Percentiles rank a stretch among this genome's conserved stretches.
Conservation (phyloP, 2,888 invertebrate genomes). For the Cephus rjabovi region DNA sequence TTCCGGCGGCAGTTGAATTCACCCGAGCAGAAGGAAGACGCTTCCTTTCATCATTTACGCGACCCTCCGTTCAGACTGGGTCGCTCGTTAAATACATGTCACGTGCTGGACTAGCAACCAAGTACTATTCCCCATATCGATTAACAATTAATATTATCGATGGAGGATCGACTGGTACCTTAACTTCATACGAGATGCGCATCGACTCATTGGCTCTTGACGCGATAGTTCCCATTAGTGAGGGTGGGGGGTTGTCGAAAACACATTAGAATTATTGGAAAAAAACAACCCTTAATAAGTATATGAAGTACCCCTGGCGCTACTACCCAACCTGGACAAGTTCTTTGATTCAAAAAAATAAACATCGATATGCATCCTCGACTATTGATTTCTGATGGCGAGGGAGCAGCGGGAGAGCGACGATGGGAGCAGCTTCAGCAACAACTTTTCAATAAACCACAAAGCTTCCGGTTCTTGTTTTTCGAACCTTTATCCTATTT, state of each 20-base stretch:
- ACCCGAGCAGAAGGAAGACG: background rate
- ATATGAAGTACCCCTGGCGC: background rate
- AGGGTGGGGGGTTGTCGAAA: background rate
- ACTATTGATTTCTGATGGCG: constrained; percentile 25
- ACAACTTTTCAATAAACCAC: constrained; percentile 58
- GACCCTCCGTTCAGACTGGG: background rate
- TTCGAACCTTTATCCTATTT: constrained; percentile 27
- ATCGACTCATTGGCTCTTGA: background rate
- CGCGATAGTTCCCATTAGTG: background rate
- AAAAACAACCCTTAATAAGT: background rate
- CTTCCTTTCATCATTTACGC: background rate
- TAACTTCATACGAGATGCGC: background rate
- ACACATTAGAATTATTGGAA: background rate
- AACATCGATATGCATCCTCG: background rate
- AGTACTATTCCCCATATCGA: background rate
- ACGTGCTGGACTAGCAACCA: background rate
- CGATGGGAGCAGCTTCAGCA: constrained; percentile 28
- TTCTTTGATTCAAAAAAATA: background rate
- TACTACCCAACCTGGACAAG: background rate
- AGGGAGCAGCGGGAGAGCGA: too few relatives aligned
- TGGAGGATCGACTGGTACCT: background rate
- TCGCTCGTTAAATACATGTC: background rate
- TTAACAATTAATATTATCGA: background rate
- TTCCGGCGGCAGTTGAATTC: background rate
- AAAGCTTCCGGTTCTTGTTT: constrained; percentile 50